Evolutionary conservation across 2,113 vertebrate genomes (phyloP), one percentile per base, ranked within the genome.

Genomic region (Terrapene triunguis): DNA sequence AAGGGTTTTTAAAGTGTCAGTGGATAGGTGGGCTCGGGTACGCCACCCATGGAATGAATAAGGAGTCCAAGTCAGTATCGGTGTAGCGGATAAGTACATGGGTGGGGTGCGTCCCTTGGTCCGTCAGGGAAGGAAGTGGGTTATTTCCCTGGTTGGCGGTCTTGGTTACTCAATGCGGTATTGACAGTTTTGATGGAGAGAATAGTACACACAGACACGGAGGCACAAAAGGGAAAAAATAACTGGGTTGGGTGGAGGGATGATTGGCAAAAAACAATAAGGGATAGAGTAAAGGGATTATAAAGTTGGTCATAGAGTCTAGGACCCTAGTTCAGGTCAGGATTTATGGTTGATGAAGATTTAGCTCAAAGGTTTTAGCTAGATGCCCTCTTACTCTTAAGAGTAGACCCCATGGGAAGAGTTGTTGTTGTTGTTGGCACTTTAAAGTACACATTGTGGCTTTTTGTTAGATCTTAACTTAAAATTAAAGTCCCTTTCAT

Each of bases 231-330:
- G 22, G 80, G 50, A 6, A n/a, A 54, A 53, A 24, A 53, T 4
- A 1, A 69, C 1, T 54, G 27, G 54, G n/a, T 57, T 57, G 84
- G 42, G 12, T 51, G 82, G 10, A 3, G 76, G 50, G 2, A 42
- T 69, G 17, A 88, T 53, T 89, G 35, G 17, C 35, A 84, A 94
- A 89, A 89, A 92, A 0, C 7, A 82, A 42, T 12, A 87, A 89
- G 17, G 91, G 6, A n/a, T 47, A 53, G 4, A 57, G 17, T 10
- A 89, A 72, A 62, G 59, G 29, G 29, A 35, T 62, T 74, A 74
- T 74, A 74, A 76, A 44, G 5, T 25, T 42, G 38, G 10, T 25
- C 38, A 42, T 76, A 11, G 22, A 44, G 10, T n/a, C 42, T 24
- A 25, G 72, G 38, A 76, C 21, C 9, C 38, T 44, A 6, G 5